A percentile compares a stretch with the other conserved stretches of the same genome.
These are phyloP conservation scores for Melieria picta DNA, from an alignment of 2,888 invertebrate genomes.

Conservation along the genomic window DNA sequence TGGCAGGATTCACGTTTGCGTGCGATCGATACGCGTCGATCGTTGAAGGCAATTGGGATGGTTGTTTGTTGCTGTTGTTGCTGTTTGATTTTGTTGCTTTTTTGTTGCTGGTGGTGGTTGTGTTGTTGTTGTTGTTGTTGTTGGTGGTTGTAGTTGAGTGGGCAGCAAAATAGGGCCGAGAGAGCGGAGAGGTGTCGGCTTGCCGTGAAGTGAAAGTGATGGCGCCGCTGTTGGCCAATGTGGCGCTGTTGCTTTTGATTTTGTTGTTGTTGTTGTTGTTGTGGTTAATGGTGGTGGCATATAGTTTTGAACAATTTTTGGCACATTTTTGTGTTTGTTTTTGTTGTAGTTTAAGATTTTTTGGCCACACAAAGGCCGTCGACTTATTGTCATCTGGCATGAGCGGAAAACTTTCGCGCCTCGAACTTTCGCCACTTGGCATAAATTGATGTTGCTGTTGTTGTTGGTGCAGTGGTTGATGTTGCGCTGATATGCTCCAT, in stretches of 20 bases:
- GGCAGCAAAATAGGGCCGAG: too few species aligned
- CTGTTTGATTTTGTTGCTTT: conserved; percentile 30
- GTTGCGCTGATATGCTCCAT: conserved; percentile 52
- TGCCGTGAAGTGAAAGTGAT: not conserved
- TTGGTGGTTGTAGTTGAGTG: not conserved
- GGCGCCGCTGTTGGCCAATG: not conserved
- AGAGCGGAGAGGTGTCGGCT: too few species aligned
- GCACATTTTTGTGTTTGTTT: conserved; percentile 28
- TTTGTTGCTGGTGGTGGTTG: conserved; percentile 20
- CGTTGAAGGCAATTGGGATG: conserved; percentile 48
- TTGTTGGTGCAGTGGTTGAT: conserved; percentile 16
- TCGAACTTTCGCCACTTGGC: conserved; percentile 23
- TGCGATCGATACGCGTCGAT: conserved; percentile 36
- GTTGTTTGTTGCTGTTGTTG: conserved; percentile 34
- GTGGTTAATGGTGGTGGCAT: not conserved
- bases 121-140: too few species aligned
- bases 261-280: conserved; percentile 30
- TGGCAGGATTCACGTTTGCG: conserved; percentile 44
- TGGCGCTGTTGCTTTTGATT: conserved; percentile 17
- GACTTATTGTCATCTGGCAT: conserved; percentile 52
- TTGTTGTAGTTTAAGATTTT: conserved; percentile 27
- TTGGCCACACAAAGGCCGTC: not conserved
- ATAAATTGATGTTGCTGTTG: conserved; percentile 15
- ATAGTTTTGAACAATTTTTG: conserved; percentile 22
- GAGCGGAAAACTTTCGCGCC: conserved; percentile 16